phyloP scores from a whole-genome alignment of 2,888 invertebrate genomes.

The Ommatoiulus sabulosus region DNA sequence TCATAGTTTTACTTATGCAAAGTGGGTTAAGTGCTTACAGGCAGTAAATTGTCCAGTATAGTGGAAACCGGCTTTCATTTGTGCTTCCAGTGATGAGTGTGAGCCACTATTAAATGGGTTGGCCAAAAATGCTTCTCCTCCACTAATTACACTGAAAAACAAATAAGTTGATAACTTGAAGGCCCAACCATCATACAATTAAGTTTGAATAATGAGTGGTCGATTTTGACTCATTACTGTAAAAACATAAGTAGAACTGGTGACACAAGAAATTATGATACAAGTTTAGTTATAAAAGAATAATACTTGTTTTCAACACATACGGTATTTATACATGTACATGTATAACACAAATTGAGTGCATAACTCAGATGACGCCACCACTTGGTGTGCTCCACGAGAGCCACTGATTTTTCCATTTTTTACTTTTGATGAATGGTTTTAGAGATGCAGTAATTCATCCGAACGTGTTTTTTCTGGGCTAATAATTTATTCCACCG shows the following conservation, averaged over 20 bases:
- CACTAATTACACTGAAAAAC: slow-evolving; percentile 57
- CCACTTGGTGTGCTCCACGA: too few species aligned
- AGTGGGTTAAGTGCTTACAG: slow-evolving; percentile 50
- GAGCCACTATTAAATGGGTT: slow-evolving; percentile 56
- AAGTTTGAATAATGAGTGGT: background rate
- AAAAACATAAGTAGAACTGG: background rate
- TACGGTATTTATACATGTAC: background rate
- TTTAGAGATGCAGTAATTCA: too few species aligned
- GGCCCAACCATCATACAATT: background rate
- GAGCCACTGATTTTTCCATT: too few species aligned
- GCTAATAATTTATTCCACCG: too few species aligned
- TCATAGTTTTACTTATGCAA: slow-evolving; percentile 5
- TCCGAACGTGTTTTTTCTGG: too few species aligned
- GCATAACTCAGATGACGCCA: too few species aligned
- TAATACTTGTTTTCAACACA: background rate
- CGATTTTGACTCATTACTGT: background rate
- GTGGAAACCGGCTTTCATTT: slow-evolving; percentile 58
- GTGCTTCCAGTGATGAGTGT: slow-evolving; percentile 56
- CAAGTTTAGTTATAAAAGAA: background rate
- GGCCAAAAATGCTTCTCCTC: slow-evolving; percentile 58
- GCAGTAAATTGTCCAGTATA: slow-evolving; percentile 59
- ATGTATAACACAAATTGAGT: too few species aligned
- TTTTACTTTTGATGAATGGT: too few species aligned
- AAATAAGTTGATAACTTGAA: slow-evolving; percentile 47
- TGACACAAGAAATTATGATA: background rate